Evolutionary conservation across 1,140 invertebrate species (phyloP), one percentile per base, ranked within the genome.

Genomic region (Tyrophagus putrescentiae): DNA sequence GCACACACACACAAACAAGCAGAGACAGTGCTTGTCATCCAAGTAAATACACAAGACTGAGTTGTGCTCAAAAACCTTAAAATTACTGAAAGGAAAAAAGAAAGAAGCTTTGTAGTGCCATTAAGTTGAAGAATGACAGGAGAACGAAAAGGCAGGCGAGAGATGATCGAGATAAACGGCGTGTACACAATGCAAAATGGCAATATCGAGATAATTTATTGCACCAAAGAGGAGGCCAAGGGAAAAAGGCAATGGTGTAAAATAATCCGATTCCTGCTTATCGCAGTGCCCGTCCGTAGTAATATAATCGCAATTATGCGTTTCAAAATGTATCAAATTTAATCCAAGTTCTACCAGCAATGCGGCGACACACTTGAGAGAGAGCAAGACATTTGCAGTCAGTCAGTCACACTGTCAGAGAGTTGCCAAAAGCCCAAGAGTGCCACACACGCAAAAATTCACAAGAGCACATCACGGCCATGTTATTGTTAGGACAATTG

Each of bases 261-360:
- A 48, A 25, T 25, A 48, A 48, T 48, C 45, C 45, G 45, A 48
- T 48, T 48, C 45, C 31, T 7, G 45, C 45, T 48, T 48, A 48
- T 48, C 45, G 21, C n/a, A n/a, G 7, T 48, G 45, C 45, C 45
- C 7, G 7, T 7, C 7, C 18, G 13, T 7, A 18, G 45, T 48
- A 48, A 48, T 48, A 25, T 48, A 48, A 48, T 48, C 45, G 45
- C 45, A 48, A 48, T 48, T 48, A 48, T 48, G 31, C 36, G 36
- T 39, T 39, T 39, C 21, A 13, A 21, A 39, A 39, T 48, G 45
- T 48, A 48, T 48, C 45, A 48, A 48, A 48, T 48, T 7, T 48
- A 48, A 48, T 48, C 45, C 31, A n/a, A n/a, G n/a, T n/a, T n/a
- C n/a, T n/a, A n/a, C n/a, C n/a, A n/a, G n/a, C n/a, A n/a, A n/a